Percentiles rank a stretch among this genome's conserved stretches.
Evolutionary conservation across 2,797 vertebrate genomes (phyloP).

Genomic region (Anniella stebbinsi): DNA sequence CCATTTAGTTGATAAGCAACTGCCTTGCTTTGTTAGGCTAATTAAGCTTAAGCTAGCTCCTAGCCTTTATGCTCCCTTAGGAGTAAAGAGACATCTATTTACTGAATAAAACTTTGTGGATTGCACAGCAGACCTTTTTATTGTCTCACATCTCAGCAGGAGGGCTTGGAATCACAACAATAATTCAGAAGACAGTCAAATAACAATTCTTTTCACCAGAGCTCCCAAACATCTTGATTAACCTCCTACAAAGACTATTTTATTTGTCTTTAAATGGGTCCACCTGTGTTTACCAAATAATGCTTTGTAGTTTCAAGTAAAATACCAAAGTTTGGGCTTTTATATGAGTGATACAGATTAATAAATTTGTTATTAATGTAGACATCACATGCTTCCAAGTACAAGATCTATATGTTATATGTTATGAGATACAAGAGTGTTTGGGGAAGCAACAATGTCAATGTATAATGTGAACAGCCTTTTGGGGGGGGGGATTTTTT

Average conservation of each 20-base stretch:
- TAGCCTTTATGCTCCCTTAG: too few relatives aligned
- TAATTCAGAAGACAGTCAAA: not conserved
- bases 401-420: not conserved
- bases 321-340: too few relatives aligned
- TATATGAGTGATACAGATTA: too few relatives aligned
- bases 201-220: not conserved
- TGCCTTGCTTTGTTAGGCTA: too few relatives aligned
- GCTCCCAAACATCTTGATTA: not conserved
- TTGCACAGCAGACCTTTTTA: too few relatives aligned
- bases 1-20: too few relatives aligned
- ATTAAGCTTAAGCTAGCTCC: too few relatives aligned
- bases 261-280: not conserved
- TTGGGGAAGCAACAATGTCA: not conserved
- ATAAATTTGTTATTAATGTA: not conserved
- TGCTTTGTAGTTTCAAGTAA: not conserved
- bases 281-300: not conserved
- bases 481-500: too few relatives aligned
- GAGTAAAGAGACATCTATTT: too few relatives aligned
- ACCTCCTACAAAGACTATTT: not conserved
- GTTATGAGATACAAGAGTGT: not conserved
- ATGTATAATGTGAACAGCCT: too few relatives aligned
- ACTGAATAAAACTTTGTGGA: too few relatives aligned
- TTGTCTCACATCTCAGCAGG: too few relatives aligned
- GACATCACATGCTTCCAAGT: not conserved
- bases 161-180: not conserved